These are phyloP conservation scores for Stichopus horrens DNA, from an alignment of 53 echinoderm and acorn worm species.

Conservation along the genomic window DNA sequence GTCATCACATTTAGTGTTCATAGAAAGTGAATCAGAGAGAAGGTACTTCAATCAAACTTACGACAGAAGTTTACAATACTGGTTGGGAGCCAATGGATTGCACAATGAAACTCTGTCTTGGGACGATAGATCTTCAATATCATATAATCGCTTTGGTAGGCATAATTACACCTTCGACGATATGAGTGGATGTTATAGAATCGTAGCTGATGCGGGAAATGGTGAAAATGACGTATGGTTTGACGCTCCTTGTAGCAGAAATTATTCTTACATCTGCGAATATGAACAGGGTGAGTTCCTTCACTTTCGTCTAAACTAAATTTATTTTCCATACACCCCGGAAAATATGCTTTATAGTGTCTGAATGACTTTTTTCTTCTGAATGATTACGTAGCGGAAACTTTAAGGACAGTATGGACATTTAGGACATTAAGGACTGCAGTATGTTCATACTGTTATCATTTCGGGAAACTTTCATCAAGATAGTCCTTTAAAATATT, in stretches of 20 bases:
- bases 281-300: neutral
- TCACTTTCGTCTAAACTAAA: no score
- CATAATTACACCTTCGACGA: conserved; percentile 11
- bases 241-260: conserved; percentile 21
- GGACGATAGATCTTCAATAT: neutral
- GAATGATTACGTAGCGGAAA: no score
- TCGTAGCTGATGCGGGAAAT: neutral
- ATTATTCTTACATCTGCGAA: conserved; percentile 2
- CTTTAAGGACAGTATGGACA: no score
- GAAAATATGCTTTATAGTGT: no score
- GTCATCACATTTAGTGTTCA: conserved; percentile 8
- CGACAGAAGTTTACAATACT: conserved; percentile 7
- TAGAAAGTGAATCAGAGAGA: neutral
- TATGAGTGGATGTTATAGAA: neutral
- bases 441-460: no score
- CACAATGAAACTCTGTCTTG: neutral
- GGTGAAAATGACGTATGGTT: neutral
- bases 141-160: neutral
- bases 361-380: no score
- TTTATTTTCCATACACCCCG: no score
- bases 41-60: neutral
- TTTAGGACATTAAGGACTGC: no score
- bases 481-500: no score
- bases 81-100: neutral
- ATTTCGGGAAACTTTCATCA: no score